Conservation (phyloP, 2,888 invertebrate species). For the Cynaeus angustus region DNA sequence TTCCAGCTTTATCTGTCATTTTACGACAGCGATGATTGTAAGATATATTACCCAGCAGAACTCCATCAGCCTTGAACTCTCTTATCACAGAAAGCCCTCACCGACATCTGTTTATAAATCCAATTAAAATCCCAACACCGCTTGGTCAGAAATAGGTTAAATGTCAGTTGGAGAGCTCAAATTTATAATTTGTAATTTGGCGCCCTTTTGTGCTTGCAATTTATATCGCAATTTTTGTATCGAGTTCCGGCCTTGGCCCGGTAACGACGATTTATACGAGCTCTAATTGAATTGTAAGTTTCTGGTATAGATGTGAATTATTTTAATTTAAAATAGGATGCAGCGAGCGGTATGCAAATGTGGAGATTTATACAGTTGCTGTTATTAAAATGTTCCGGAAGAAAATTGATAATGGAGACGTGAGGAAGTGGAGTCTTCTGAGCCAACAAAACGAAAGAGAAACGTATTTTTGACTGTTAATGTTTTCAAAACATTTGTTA, state of each 20-base stretch:
- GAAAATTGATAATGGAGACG: constrained; percentile 6
- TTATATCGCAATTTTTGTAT: constrained; percentile 19
- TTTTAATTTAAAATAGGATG: constrained; percentile 17
- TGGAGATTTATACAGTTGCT: background rate
- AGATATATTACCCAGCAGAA: constrained; percentile 25
- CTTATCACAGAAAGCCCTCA: constrained; percentile 8
- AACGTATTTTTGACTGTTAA: background rate
- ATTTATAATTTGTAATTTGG: constrained; percentile 15
- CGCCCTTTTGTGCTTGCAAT: constrained; percentile 17
- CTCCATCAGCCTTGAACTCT: constrained; percentile 40
- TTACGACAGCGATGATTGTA: constrained; percentile 37
- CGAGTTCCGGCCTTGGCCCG: constrained; percentile 20
- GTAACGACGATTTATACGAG: constrained; percentile 13
- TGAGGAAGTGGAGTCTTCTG: background rate
- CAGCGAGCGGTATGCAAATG: constrained; percentile 6
- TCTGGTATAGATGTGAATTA: constrained; percentile 21
- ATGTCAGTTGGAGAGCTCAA: constrained; percentile 15
- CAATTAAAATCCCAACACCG: constrained; percentile 6
- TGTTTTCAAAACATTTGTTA: background rate
- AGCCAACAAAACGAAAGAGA: background rate
- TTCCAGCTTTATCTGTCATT: constrained; percentile 31
- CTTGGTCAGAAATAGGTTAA: constrained; percentile 3
- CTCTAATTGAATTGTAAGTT: constrained; percentile 30
- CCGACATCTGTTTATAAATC: constrained; percentile 7
- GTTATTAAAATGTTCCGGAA: background rate